Base-by-base conservation (phyloP, 2,888 invertebrate genomes). In the Metellina segmentata region DNA sequence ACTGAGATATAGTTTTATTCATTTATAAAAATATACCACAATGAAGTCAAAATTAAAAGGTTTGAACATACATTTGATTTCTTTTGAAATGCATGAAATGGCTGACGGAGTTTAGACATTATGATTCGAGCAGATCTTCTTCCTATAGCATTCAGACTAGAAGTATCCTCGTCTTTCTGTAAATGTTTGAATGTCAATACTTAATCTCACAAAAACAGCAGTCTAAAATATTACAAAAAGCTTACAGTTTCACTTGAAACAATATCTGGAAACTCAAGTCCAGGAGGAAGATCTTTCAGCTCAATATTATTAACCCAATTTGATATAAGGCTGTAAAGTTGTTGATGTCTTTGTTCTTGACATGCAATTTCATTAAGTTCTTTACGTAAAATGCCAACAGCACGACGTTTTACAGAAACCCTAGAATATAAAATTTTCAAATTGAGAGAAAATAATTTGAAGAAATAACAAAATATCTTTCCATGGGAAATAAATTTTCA, bases 341-440 rank as follows among this genome's bases (percentile, higher is more conserved):
- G 97, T 91, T 97, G 96, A 95, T 97, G 96, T 95, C 97, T 98
- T 93, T 97, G 96, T 95, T 98, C 98, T 93, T 97, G 96, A 94
- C 98, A 98, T 94, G 97, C 96, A 91, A 98, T 95, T 94, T 98
- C 97, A 94, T 97, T 96, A 77, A 98, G 95, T 94, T 98, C 98
- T 94, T 97, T 97, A 90, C 95, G 95, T 93, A 95, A 93, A 53
- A 94, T 94, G 89, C 95, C 95, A 61, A 94, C 93, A 7, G 94
- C 94, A 70, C 94, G 94, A 78, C 94, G 94, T 81, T 94, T 94
- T 0, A 94, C 94, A 19, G 94, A 92, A 77, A 94, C 93, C 89
- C 95, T 95, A 71, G 51, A 77, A 53, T n/a, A 53, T 52, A 19
- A 51, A 20, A 34, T 34, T 34, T 34, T 34, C 34, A 34, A 34